phyloP scores from a whole-genome alignment of 2,797 vertebrate species.

The Crax fasciolata region DNA sequence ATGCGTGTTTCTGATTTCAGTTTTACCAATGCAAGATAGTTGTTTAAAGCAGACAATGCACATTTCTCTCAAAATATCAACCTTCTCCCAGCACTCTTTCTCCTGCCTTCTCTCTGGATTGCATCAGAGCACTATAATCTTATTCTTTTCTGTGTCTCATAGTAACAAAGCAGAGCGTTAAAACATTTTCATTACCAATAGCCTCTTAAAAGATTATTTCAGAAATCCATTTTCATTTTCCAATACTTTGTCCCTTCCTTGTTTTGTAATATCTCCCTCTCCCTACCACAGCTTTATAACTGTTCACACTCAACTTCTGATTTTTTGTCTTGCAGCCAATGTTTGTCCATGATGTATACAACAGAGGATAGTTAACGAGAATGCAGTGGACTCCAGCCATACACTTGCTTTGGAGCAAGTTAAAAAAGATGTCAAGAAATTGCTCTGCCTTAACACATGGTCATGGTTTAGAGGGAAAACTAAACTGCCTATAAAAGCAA shows the following conservation, averaged over 20 bases:
- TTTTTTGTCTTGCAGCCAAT: neutral
- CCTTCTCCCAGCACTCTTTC: neutral
- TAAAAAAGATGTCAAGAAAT: neutral
- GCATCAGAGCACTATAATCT: neutral
- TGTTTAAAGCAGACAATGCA: neutral
- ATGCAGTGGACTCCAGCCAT: rapidly evolving
- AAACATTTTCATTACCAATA: neutral
- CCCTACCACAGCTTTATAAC: neutral
- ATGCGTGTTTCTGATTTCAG: neutral
- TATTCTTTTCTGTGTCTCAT: neutral
- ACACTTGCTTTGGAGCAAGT: neutral
- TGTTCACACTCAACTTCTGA: neutral
- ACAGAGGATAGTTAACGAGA: neutral
- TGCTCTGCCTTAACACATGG: neutral
- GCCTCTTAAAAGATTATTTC: neutral
- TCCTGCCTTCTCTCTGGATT: neutral
- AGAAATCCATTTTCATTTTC: constrained; percentile 21
- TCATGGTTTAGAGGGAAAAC: constrained; percentile 3
- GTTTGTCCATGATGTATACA: neutral
- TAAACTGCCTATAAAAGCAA: neutral
- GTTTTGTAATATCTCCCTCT: neutral
- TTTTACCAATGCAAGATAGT: neutral
- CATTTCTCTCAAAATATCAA: neutral
- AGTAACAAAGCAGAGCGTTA: neutral
- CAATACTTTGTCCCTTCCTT: neutral